Evolutionary conservation across 2,113 vertebrate genomes (phyloP).

Genomic region (Anolis sagrei): DNA sequence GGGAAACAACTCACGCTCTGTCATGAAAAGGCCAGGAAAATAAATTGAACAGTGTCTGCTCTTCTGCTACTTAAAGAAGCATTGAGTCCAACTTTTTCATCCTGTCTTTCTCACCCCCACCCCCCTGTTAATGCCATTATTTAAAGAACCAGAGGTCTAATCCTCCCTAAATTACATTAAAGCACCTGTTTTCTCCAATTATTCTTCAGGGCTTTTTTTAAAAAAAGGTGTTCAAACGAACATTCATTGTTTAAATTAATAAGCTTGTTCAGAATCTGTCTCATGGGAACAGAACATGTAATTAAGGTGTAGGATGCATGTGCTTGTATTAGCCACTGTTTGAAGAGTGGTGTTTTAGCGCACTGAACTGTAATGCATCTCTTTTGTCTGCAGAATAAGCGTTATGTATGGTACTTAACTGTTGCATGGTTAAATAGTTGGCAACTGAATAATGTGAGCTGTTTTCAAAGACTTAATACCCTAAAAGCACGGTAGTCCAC

Average conservation of each 20-base stretch:
- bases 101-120: neutral
- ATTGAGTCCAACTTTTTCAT: slow-evolving; percentile 7
- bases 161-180: slow-evolving; percentile 31
- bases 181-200: slow-evolving; percentile 30
- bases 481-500: too few relatives aligned
- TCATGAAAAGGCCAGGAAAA: slow-evolving; percentile 40
- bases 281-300: slow-evolving; percentile 40
- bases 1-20: slow-evolving; percentile 40
- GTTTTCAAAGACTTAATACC: too few relatives aligned
- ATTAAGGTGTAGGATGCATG: slow-evolving; percentile 14
- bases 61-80: neutral
- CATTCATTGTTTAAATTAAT: slow-evolving; percentile 41
- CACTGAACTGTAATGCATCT: neutral
- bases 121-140: neutral
- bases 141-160: neutral
- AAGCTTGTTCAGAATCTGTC: slow-evolving; percentile 29
- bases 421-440: neutral
- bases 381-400: neutral
- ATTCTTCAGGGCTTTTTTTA: slow-evolving; percentile 22
- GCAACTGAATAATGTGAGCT: neutral
- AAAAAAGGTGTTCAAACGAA: slow-evolving; percentile 25
- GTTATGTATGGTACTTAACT: neutral
- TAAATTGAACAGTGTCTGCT: slow-evolving; percentile 53
- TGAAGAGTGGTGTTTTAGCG: neutral
- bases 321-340: neutral